Base-by-base conservation (phyloP, 2,797 vertebrate species). In the Parauchenoglanis punctatus region DNA sequence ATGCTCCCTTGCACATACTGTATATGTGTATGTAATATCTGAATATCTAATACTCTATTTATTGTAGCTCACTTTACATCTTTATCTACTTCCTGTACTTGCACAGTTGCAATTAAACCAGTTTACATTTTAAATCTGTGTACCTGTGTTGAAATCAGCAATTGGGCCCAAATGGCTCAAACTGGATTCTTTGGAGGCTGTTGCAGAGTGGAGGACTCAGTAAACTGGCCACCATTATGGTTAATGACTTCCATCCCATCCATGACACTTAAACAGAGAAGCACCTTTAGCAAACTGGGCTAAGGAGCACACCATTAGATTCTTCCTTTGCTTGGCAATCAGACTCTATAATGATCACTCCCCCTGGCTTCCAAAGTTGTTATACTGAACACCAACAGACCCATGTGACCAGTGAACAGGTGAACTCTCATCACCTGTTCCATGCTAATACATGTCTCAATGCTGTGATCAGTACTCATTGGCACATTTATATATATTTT, bases 311-410 rank as follows among this genome's bases (percentile, higher is more conserved):
- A 46, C 58, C 56, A 81, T 81, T 61, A 81, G 56, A 80, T 59
- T 18, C 25, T 61, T 59, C 31, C 56, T 81, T 54, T 61, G 76
- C 54, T 40, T 59, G 3, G 28, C 17, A 35, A 23, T 59, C 76
- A 59, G 54, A 4, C 54, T 81, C 3, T 63, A 35, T 81, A 58
- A 78, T 46, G 35, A 81, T 81, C 0, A 5, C 2, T 59, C 56
- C 5, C 18, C 10, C 31, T 81, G 23, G 28, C 20, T 77, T 54
- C n/a, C 17, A 40, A n/a, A 61, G 40, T 11, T 49, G 5, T 82
- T 81, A 63, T 81, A 49, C 80, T 82, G 31, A 82, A 82, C 25
- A 49, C 59, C 59, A 82, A 11, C 3, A 82, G 13, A 46, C 8
- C 80, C 12, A 81, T 44, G 59, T 82, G 44, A 82, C 44, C 17